Base-by-base conservation (phyloP, 2,888 invertebrate species). In the Nebria brevicollis region DNA sequence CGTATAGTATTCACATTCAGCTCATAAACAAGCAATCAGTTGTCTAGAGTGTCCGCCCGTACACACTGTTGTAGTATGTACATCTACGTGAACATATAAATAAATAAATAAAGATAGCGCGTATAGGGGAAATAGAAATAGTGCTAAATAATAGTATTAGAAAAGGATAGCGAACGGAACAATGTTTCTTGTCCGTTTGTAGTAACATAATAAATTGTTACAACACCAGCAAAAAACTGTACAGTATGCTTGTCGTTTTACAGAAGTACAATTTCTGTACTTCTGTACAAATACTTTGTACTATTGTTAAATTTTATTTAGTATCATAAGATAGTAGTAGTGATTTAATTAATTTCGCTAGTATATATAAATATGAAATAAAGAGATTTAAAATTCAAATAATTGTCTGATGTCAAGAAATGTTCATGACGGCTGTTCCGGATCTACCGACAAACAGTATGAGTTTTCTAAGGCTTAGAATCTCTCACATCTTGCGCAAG, bases 11-110 rank as follows among this genome's bases (percentile, higher is more conserved):
- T 54, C 54, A 54, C 54, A 54, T 54, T 54, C 54, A 54, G 54
- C 54, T 54, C 54, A 54, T 54, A 54, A 54, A 54, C 54, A 54
- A 54, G 54, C 54, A 54, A 54, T 54, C 54, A 54, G 54, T 54
- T 54, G 54, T 54, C 54, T 54, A 54, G 54, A 54, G 7, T 54
- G 54, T 54, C 54, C 54, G 54, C 54, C 54, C 7, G 54, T 54
- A 54, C 54, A 54, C 54, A 54, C 54, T 54, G 54, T 54, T 54
- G 54, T 54, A 54, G 20, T 20, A 20, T 20, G 20, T 10, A 43
- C 10, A 43, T 43, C 6, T 10, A 43, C 10, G 43, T 54, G 54
- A 54, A 54, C 54, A 54, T 54, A 54, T 54, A 54, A 54, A 54
- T 54, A 54, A 54, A 54, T 54, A 54, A 54, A 54, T 3, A 54